These are phyloP conservation scores for Tinea semifulvella DNA, from an alignment of 2,888 invertebrate species.

Conservation along the genomic window DNA sequence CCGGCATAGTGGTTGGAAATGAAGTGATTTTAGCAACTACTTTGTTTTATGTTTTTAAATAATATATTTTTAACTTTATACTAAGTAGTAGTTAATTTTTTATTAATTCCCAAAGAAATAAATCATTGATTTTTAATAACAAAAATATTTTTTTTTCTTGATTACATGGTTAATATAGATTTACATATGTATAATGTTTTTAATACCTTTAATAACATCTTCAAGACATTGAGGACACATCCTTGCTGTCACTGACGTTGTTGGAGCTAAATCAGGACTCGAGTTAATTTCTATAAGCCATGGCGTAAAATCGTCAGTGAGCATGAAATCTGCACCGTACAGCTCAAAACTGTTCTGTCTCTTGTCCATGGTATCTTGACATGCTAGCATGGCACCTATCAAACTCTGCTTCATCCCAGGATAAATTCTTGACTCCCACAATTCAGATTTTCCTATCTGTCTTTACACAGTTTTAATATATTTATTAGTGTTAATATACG, in stretches of 20 bases:
- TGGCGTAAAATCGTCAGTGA: constrained; percentile 85
- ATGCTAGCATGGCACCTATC: constrained; percentile 83
- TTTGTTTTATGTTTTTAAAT: too few relatives aligned
- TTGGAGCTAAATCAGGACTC: constrained; percentile 91
- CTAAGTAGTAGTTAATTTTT: too few relatives aligned
- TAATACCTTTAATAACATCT: constrained; percentile 88
- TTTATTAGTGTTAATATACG: neutral
- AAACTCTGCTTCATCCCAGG: constrained; percentile 86
- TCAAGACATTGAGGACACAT: constrained; percentile 89
- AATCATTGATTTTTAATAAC: too few relatives aligned
- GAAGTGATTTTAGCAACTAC: too few relatives aligned
- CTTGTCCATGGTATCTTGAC: constrained; percentile 86
- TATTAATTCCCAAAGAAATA: too few relatives aligned
- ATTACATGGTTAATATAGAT: neutral
- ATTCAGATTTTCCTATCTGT: constrained; percentile 76
- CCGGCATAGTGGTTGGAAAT: too few relatives aligned
- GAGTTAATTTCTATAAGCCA: constrained; percentile 97
- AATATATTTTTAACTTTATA: too few relatives aligned
- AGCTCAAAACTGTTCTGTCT: constrained; percentile 87
- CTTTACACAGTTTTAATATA: constrained; percentile 43
- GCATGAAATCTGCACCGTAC: constrained; percentile 96
- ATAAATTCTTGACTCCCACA: constrained; percentile 87
- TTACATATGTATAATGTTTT: too few relatives aligned
- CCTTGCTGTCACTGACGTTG: constrained; percentile 87
- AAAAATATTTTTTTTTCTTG: too few relatives aligned